Evolutionary conservation across 2,888 invertebrate species (phyloP), one percentile per base, ranked within the genome.

Genomic region (Cotesia congregata): DNA sequence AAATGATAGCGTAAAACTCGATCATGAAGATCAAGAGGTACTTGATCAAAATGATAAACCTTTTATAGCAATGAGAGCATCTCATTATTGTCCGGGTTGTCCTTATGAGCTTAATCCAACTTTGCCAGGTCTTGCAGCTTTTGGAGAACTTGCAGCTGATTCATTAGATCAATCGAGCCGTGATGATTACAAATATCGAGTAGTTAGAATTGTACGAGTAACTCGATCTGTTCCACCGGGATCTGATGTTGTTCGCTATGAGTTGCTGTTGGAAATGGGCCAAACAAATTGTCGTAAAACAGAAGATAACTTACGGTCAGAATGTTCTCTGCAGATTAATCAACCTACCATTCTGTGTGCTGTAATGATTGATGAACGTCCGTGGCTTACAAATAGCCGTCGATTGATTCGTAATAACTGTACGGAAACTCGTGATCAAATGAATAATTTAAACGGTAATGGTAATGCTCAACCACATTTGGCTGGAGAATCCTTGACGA

Each of bases 91-190:
- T 77, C 86, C 89, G 3, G 88, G 88, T 60, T 89, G 89, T 75
- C 89, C 89, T 0, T 88, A 85, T 67, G 88, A 89, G 40, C 65
- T 89, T 15, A 89, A 88, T 79, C 85, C 88, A 0, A 84, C 85
- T 30, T 76, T 88, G 39, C 86, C 88, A n/a, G 88, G 87, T 17
- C 80, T 89, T 0, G 75, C 77, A 1, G 80, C 80, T 6, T 87
- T 88, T n/a, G 84, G 82, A 1, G 86, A 87, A 3, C 83, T 87
- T 72, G 83, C 84, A 0, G 80, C 84, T 0, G 79, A 74, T 6
- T 82, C 84, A 0, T 86, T 89, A 85, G 89, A 89, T 73, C 83
- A 87, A 5, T 80, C 80, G 0, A 80, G 84, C 5, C 76, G 77
- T 0, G 84, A 85, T 74, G 86, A 88, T 60, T 88, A 83, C 70